Conservation (phyloP, 2,113 vertebrate genomes). For the Pycnonotus jocosus region DNA sequence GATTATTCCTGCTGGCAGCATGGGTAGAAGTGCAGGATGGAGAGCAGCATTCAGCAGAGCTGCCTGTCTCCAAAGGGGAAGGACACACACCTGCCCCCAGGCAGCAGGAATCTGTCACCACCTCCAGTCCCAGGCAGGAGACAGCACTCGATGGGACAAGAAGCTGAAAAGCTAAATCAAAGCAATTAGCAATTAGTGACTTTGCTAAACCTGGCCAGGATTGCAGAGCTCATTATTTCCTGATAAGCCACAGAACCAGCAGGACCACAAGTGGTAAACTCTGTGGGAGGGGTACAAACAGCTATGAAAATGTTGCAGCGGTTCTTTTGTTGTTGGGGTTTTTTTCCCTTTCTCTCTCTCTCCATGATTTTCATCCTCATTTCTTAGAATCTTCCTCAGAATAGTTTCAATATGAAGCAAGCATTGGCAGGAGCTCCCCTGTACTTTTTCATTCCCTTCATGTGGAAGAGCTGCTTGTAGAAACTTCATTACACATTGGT, state of each 20-base stretch:
- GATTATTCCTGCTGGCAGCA: neutral
- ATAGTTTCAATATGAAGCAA: neutral
- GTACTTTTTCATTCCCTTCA: neutral
- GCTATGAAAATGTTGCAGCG: neutral
- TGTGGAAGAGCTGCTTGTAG: neutral
- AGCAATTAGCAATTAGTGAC: neutral
- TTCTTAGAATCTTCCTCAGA: conserved; percentile 9
- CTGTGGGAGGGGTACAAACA: neutral
- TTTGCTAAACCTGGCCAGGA: neutral
- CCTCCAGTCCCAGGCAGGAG: neutral
- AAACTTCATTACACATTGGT: neutral
- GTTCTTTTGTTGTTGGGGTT: neutral
- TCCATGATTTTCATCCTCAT: neutral
- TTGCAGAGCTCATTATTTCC: neutral
- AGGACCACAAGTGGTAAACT: neutral
- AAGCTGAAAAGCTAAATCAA: conserved; percentile 8
- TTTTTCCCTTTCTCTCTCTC: too few relatives aligned
- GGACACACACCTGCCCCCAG: neutral
- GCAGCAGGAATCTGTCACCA: neutral
- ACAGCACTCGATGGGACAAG: neutral
- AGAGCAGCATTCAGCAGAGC: neutral
- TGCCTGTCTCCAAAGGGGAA: neutral
- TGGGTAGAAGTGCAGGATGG: accelerated
- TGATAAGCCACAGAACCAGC: neutral
- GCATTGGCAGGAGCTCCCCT: neutral